Base-by-base conservation (phyloP, 2,888 invertebrate genomes). In the Amiota minor region DNA sequence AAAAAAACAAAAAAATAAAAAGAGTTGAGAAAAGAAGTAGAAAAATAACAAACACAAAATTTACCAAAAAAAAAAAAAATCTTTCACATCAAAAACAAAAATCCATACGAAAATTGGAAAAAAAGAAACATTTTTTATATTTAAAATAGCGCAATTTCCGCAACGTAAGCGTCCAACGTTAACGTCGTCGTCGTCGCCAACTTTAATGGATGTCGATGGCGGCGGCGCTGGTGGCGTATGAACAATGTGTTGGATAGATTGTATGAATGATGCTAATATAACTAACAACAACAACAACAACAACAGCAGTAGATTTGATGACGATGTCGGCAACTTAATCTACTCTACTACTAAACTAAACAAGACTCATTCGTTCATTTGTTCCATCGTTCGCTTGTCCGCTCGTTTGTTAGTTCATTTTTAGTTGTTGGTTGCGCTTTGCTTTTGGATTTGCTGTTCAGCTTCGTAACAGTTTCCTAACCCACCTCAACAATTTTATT, bases 401-500 rank as follows among this genome's bases (percentile, higher is more conserved):
- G 9, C n/a, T 35, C 62, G 61, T 72, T 64, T 72, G 68, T 70
- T 55, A 50, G 18, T 61, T 45, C 12, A 55, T 49, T 45, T 65
- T 14, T 49, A 72, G 68, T 50, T 62, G 50, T 62, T 70, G 70
- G n/a, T 35, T 71, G 65, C 50, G 16, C 18, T 71, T 65, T 72
- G n/a, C 55, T 72, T 65, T 67, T 55, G 14, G 18, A 56, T 71
- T 49, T 64, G 20, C 12, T 71, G 35, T 53, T 73, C 79, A 72
- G 79, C 85, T 86, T 84, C 86, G 87, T 88, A 88, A 88, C 88
- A 84, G 85, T 88, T 89, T 89, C 89, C 88, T 89, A 89, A 89
- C 89, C 89, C 89, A 89, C 89, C 89, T 89, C 89, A 89, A 89
- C 88, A 89, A 89, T 89, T 89, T 88, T 88, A 89, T 89, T 88